Percentiles rank a stretch among this genome's conserved stretches.
These are phyloP conservation scores for Delphinapterus leucas DNA, from an alignment of 2,113 vertebrate genomes.

Conservation along the genomic window DNA sequence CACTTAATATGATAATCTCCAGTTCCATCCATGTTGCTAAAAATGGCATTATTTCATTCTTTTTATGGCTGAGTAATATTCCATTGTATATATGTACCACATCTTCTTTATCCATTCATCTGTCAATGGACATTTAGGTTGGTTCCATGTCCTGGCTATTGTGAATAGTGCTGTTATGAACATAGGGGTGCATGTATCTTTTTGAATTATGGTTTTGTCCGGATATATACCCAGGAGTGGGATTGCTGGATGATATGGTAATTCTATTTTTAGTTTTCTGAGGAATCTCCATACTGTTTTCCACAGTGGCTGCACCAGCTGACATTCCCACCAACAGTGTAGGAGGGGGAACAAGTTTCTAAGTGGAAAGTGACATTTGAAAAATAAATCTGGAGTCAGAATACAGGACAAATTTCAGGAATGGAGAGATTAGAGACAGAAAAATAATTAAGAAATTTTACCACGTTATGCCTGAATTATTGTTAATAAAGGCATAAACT, in stretches of 20 bases:
- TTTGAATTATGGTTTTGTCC: background rate
- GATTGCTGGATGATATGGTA: background rate
- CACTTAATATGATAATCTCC: no score
- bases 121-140: no score
- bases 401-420: background rate
- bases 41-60: no score
- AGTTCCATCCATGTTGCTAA: no score
- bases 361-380: background rate
- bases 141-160: background rate
- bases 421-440: background rate
- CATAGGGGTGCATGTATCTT: background rate
- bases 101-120: no score
- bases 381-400: background rate
- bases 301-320: background rate
- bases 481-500: background rate
- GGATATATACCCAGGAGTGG: background rate
- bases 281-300: background rate
- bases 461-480: background rate
- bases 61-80: no score
- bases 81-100: no score
- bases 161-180: background rate
- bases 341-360: background rate
- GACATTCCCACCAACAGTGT: background rate
- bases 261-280: background rate
- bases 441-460: slow-evolving; percentile 12